Conservation (phyloP, 2,797 vertebrate genomes). For the Neoniphon sammara region DNA sequence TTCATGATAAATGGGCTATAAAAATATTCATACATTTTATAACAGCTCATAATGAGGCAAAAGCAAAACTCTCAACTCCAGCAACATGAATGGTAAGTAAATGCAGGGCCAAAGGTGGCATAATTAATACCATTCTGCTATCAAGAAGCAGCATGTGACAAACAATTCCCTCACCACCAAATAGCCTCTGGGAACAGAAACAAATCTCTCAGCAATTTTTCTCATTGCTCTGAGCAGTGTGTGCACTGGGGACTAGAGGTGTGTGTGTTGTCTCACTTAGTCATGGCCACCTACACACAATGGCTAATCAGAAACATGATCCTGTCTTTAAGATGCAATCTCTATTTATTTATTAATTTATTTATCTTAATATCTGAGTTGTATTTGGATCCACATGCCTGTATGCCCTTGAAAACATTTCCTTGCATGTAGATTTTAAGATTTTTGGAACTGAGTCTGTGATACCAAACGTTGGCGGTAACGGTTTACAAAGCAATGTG, state of each 20-base stretch:
- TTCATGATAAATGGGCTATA: slow-evolving; percentile 29
- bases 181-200: slow-evolving; percentile 39
- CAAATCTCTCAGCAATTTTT: slow-evolving; percentile 43
- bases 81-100: slow-evolving; percentile 47
- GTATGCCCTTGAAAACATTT: too few relatives aligned
- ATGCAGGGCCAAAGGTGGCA: slow-evolving; percentile 33
- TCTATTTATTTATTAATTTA: neutral
- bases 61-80: slow-evolving; percentile 15
- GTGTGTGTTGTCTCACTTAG: slow-evolving; percentile 37
- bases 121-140: slow-evolving; percentile 47
- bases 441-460: too few relatives aligned
- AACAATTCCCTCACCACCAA: slow-evolving; percentile 47
- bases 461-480: too few relatives aligned
- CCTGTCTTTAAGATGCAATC: slow-evolving; percentile 4
- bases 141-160: slow-evolving; percentile 12
- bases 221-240: slow-evolving; percentile 14
- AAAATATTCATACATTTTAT: slow-evolving; percentile 17
- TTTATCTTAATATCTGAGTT: neutral
- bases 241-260: slow-evolving; percentile 23
- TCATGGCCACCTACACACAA: slow-evolving; percentile 45
- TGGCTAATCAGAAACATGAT: slow-evolving; percentile 5
- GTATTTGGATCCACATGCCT: too few relatives aligned
- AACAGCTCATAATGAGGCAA: slow-evolving; percentile 20
- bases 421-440: too few relatives aligned
- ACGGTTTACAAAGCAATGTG: too few relatives aligned